Evolutionary conservation across 2,797 vertebrate species (phyloP).

Genomic region (Helicolenus hilgendorfi): DNA sequence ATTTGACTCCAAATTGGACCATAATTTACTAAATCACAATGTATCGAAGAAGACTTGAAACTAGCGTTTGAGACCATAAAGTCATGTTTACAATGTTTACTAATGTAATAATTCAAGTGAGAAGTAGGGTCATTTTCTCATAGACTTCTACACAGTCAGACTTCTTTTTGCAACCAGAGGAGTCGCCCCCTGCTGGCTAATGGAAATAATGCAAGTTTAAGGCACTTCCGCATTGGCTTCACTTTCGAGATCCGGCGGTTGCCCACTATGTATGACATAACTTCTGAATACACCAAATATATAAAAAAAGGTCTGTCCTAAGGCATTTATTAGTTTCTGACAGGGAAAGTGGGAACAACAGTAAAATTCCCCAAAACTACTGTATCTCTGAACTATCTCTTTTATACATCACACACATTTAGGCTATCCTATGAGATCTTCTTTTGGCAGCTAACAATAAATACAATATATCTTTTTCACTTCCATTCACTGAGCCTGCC

Average conservation of each 20-base stretch:
- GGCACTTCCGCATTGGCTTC: not conserved
- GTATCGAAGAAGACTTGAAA: too few species aligned
- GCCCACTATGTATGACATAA: not conserved
- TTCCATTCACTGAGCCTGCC: not conserved
- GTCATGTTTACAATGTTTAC: too few species aligned
- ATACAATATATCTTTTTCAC: not conserved
- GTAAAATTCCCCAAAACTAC: not conserved
- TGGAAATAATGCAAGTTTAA: not conserved
- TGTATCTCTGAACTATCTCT: not conserved
- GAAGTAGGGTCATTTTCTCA: too few species aligned
- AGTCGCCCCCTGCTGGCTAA: not conserved
- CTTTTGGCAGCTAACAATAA: not conserved
- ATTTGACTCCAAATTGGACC: too few species aligned
- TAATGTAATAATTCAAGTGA: too few species aligned
- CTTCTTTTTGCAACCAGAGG: too few species aligned
- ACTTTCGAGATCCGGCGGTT: not conserved
- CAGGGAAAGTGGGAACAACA: not conserved
- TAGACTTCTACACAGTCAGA: too few species aligned
- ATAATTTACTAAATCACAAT: too few species aligned
- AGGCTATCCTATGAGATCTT: not conserved
- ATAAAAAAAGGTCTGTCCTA: not conserved
- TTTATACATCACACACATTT: not conserved
- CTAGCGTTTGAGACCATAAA: too few species aligned
- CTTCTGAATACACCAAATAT: too few species aligned
- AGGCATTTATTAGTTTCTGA: not conserved